Base-by-base conservation (phyloP, 2,113 vertebrate genomes). In the Chlorodrepanis virens region DNA sequence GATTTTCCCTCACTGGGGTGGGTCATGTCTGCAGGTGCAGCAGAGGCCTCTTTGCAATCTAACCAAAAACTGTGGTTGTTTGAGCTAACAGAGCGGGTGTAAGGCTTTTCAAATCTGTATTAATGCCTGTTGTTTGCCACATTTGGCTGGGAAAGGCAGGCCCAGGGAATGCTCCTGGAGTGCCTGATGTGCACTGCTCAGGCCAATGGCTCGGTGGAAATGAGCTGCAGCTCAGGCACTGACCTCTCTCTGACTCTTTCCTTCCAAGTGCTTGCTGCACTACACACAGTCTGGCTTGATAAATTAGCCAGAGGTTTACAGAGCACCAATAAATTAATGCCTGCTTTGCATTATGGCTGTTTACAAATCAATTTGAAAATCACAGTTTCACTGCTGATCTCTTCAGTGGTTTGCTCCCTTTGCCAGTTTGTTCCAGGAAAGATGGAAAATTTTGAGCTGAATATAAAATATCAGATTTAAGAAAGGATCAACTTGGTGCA, bases 101-200 rank as follows among this genome's bases (percentile, higher is more conserved):
- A 63, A 49, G 35, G 40, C 65, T 82, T 68, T 87, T 56, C 52
- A 47, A 49, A 25, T n/a, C 47, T 35, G 3, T 31, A 5, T 47
- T 63, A 27, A 44, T 64, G 35, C 10, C 29, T 56, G 37, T 7
- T 61, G 5, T 78, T 89, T 59, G 64, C 47, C 42, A 22, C 1
- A 0, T 87, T 44, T 11, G 57, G 7, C 69, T 63, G 33, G 69
- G 60, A 39, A 44, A 56, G 35, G 5, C 47, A n/a, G 49, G 6
- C 17, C 2, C 9, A 11, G 72, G 64, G 35, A 78, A 23, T 9
- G 27, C 29, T 47, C 24, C 37, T 9, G 42, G 33, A 33, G 42
- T 4, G 37, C 11, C 19, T 40, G 28, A 24, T 25, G 29, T 7
- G 22, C 0, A 0, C 25, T 71, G 45, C 20, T 56, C 25, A 4